These are phyloP conservation scores for Calameuta idolon DNA, from an alignment of 2,888 invertebrate genomes.

Conservation along the genomic window DNA sequence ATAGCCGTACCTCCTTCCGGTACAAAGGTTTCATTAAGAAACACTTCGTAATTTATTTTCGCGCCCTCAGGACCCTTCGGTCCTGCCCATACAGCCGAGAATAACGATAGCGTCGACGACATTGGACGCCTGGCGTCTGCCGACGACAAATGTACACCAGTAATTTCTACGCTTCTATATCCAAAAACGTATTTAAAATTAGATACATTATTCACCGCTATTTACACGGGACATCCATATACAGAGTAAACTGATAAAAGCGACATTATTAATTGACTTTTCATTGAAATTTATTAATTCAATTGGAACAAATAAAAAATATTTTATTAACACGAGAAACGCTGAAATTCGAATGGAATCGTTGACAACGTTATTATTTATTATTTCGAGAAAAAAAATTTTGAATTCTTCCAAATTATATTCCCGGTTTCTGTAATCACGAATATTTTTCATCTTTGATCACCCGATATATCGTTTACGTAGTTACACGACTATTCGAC, in stretches of 20 bases:
- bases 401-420: no score
- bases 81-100: neutral
- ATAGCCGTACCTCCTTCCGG: conserved; percentile 38
- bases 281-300: neutral
- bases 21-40: conserved; percentile 55
- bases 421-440: neutral
- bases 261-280: neutral
- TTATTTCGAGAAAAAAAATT: no score
- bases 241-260: neutral
- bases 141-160: neutral
- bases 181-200: neutral
- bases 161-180: neutral
- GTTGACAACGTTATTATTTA: neutral
- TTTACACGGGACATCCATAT: neutral
- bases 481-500: neutral
- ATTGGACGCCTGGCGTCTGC: conserved; percentile 2
- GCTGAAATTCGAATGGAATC: neutral
- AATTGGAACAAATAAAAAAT: neutral
- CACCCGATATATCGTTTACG: neutral
- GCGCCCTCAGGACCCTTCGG: neutral
- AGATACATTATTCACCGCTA: neutral
- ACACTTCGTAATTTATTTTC: conserved; percentile 55
- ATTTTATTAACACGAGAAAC: no score
- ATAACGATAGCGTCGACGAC: conserved; percentile 1
- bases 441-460: neutral